Evolutionary conservation across 1,140 invertebrate species (phyloP).

Genomic region (Megathymus violae): DNA sequence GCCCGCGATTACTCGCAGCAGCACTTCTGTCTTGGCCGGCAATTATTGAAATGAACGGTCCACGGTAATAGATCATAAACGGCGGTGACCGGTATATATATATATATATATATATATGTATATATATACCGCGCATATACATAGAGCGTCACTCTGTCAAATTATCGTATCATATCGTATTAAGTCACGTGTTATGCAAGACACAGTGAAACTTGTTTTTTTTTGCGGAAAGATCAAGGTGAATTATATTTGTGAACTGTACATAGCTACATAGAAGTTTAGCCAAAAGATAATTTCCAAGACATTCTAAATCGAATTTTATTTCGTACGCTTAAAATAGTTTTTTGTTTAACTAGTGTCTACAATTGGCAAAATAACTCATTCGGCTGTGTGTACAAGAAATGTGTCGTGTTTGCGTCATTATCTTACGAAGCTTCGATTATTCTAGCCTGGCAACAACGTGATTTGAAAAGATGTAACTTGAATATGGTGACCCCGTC

Average conservation of each 20-base stretch:
- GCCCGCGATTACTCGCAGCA: too few relatives aligned
- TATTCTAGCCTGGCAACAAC: conserved; percentile 20
- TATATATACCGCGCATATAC: too few relatives aligned
- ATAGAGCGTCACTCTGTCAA: background rate
- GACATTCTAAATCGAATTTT: conserved; percentile 1
- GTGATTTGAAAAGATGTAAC: conserved; percentile 20
- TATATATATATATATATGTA: too few relatives aligned
- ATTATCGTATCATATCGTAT: background rate
- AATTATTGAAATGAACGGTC: too few relatives aligned
- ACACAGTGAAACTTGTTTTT: conserved; percentile 15
- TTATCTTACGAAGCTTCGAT: background rate
- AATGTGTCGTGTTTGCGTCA: conserved; percentile 18
- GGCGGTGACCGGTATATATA: too few relatives aligned
- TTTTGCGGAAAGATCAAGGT: conserved; percentile 29
- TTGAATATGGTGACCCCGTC: too few relatives aligned
- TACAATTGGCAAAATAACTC: background rate
- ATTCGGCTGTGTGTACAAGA: conserved; percentile 3
- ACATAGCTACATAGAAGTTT: conserved; percentile 8
- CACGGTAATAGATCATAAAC: too few relatives aligned
- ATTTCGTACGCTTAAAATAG: background rate
- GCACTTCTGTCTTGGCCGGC: too few relatives aligned
- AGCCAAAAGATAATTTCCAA: background rate
- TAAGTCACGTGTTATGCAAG: background rate
- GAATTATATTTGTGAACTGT: conserved; percentile 7
- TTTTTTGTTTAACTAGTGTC: background rate